Base-by-base conservation (phyloP, 2,113 vertebrate genomes). In the Hiodon alosoides region DNA sequence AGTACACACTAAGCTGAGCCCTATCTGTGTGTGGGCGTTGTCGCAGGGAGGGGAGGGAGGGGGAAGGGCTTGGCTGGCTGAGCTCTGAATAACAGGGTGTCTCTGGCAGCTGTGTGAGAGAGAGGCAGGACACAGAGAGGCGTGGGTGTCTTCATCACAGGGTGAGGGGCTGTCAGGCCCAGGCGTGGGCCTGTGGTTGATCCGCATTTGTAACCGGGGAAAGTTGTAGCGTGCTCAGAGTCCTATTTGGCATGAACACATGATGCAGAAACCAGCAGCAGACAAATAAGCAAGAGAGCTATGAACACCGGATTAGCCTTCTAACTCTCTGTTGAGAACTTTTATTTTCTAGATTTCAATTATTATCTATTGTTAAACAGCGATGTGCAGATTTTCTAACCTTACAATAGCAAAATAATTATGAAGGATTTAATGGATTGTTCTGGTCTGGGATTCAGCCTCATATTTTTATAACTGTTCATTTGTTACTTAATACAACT, bases 71-170 rank as follows among this genome's bases (percentile, higher is more conserved):
- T 80, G 77, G 77, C 77, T 79, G 69, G 73, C 59, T 60, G 78
- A 68, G 64, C 73, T 73, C 62, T 81, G 75, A 79, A 80, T 74
- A 71, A 77, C 71, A 74, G 80, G 80, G 81, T 71, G 76, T 81
- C 78, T 81, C 69, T 84, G 79, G 83, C 82, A 85, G 83, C 82
- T 85, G 82, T 81, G 73, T 59, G 69, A 48, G 48, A 71, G 73
- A 72, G 67, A 78, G 76, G 72, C 57, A 74, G 75, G 76, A 79
- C 62, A 72, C 77, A 77, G 81, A 80, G 71, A 48, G 6, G 84
- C 65, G 81, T 85, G 79, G 82, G 82, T 67, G 84, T 82, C 77
- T 78, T 82, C 74, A 81, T 75, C 53, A 64, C 76, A 55, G 76
- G 77, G 76, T 73, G 79, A 76, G 72, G 67, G 78, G 67, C 76